These are phyloP conservation scores for Drosophila sproati DNA, from an alignment of 1,140 invertebrate genomes.

Conservation along the genomic window DNA sequence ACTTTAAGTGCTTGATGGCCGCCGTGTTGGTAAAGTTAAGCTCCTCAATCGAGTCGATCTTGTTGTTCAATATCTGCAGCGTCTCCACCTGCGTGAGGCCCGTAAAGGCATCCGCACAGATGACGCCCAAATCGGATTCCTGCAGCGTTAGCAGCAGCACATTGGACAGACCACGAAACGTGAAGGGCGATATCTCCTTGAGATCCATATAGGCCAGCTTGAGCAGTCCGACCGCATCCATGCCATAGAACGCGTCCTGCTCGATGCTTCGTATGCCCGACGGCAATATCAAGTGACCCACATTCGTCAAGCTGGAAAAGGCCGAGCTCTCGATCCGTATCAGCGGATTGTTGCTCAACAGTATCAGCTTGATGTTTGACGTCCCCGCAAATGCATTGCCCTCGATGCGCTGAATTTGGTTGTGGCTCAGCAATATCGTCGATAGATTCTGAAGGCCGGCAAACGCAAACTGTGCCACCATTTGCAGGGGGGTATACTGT, in stretches of 20 bases:
- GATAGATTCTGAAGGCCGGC: constrained; percentile 92
- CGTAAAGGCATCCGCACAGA: constrained; percentile 89
- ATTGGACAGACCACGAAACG: constrained; percentile 90
- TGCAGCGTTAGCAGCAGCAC: constrained; percentile 90
- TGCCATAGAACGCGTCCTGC: constrained; percentile 91
- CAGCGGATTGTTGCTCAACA: constrained; percentile 91
- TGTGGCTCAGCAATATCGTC: constrained; percentile 90
- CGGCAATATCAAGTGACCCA: constrained; percentile 90
- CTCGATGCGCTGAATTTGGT: constrained; percentile 91
- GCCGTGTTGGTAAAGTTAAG: constrained; percentile 89
- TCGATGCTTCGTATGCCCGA: constrained; percentile 91
- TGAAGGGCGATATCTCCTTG: constrained; percentile 88
- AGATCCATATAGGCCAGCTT: constrained; percentile 93
- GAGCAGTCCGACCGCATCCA: constrained; percentile 90
- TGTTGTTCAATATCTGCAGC: constrained; percentile 92
- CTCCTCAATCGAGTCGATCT: constrained; percentile 92
- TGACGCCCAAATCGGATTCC: constrained; percentile 91
- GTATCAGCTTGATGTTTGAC: constrained; percentile 90
- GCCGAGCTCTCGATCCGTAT: constrained; percentile 90
- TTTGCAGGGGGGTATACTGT: constrained; percentile 91
- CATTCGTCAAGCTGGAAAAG: constrained; percentile 92
- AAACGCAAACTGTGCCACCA: constrained; percentile 91
- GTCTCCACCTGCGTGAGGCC: constrained; percentile 89
- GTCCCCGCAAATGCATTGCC: constrained; percentile 93
- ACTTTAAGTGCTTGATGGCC: constrained; percentile 88